phyloP scores from a whole-genome alignment of 2,113 vertebrate species.

The Mormoops blainvillei region DNA sequence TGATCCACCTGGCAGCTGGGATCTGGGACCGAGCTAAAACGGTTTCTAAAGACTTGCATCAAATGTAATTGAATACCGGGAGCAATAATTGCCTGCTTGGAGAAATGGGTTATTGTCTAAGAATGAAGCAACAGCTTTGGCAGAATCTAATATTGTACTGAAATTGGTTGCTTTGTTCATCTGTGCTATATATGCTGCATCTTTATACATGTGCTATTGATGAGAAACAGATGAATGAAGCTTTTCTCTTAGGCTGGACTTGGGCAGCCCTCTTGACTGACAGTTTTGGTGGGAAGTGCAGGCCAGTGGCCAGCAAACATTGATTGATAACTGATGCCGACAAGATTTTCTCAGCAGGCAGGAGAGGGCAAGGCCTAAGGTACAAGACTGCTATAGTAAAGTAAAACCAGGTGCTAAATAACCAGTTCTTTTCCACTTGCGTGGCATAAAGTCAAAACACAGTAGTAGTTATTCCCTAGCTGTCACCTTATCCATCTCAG shows the following conservation, averaged over 20 bases:
- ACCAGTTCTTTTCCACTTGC: not conserved
- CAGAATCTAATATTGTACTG: not conserved
- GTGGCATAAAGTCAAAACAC: not conserved
- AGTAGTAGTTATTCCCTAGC: not conserved
- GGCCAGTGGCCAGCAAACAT: not conserved
- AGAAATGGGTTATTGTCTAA: not conserved
- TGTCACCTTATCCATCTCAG: not conserved
- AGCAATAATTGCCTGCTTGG: not conserved
- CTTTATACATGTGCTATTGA: not conserved
- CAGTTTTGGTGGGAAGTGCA: not conserved
- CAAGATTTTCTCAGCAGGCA: not conserved
- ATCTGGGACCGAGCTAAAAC: not conserved
- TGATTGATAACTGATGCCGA: not conserved
- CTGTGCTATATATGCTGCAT: not conserved
- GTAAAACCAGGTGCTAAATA: not conserved
- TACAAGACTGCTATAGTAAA: not conserved
- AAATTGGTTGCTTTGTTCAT: slow-evolving; percentile 1
- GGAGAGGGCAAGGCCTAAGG: not conserved
- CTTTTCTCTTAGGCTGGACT: not conserved
- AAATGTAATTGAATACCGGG: not conserved
- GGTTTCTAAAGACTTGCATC: not conserved
- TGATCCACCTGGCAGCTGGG: not conserved
- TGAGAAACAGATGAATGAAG: not conserved
- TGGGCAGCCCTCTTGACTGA: not conserved
- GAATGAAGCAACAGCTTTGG: not conserved